Evolutionary conservation across 2,888 invertebrate species (phyloP).

Genomic region (Hydrotaea diabolus): DNA sequence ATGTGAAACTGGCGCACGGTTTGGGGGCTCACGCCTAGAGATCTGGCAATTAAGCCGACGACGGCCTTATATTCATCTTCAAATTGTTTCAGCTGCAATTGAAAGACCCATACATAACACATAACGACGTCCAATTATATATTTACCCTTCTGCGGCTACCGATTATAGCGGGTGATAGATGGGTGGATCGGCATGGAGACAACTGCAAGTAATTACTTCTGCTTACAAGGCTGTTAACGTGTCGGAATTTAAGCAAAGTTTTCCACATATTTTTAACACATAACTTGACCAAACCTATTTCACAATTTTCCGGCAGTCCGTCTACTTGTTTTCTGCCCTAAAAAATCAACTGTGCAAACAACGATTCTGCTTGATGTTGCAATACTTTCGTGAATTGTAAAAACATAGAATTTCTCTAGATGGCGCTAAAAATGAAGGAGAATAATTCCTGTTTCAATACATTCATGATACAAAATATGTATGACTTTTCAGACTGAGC

Average conservation of each 20-base stretch:
- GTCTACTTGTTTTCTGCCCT: too few relatives aligned
- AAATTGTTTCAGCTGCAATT: conserved; percentile 72
- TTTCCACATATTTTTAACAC: conserved; percentile 59
- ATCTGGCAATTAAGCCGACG: conserved; percentile 75
- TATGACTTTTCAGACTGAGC: too few relatives aligned
- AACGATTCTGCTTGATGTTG: too few relatives aligned
- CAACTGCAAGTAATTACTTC: conserved; percentile 43
- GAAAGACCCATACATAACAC: neutral
- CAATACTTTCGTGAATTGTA: too few relatives aligned
- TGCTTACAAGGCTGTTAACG: conserved; percentile 39
- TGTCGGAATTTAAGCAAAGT: conserved; percentile 44
- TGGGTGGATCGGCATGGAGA: conserved; percentile 39
- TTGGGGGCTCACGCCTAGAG: conserved; percentile 73
- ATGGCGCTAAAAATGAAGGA: too few relatives aligned
- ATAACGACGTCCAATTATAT: neutral
- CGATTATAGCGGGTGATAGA: conserved; percentile 62
- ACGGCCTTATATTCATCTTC: conserved; percentile 77
- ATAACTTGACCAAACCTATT: neutral
- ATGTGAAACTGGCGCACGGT: conserved; percentile 73
- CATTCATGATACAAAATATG: too few relatives aligned
- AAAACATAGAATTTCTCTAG: too few relatives aligned
- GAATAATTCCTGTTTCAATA: too few relatives aligned
- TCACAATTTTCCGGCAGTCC: conserved; percentile 2
- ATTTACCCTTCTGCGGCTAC: conserved; percentile 71
- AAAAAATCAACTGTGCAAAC: too few relatives aligned